These are phyloP conservation scores for Pantherophis alleghaniensis DNA, from an alignment of 2,797 vertebrate genomes.

Conservation along the genomic window DNA sequence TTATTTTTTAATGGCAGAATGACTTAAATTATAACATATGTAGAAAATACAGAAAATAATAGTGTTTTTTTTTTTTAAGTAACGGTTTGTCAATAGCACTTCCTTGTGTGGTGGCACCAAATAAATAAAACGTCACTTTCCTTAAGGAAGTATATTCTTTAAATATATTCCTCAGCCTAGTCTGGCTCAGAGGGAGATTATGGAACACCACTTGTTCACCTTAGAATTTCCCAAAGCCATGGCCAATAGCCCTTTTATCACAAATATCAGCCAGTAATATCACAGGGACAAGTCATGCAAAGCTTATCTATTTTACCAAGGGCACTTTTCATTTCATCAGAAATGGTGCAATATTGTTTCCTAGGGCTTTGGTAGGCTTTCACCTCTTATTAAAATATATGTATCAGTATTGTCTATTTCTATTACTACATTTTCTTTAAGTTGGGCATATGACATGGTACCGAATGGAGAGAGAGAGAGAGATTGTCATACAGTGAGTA, in stretches of 20 bases:
- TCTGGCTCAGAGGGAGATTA: neutral
- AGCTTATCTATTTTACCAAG: neutral
- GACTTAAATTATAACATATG: slow-evolving; percentile 7
- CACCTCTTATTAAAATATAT: neutral
- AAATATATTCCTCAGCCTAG: neutral
- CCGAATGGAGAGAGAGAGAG: neutral
- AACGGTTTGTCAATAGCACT: neutral
- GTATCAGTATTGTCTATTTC: neutral
- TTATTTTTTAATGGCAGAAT: neutral
- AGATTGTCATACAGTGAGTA: neutral
- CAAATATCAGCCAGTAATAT: neutral
- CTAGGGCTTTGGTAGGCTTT: neutral
- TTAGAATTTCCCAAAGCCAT: neutral
- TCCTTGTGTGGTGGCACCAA: neutral
- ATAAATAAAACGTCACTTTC: neutral
- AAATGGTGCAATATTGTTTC: neutral
- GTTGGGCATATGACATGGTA: neutral
- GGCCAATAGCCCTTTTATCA: neutral
- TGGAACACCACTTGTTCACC: neutral
- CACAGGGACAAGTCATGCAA: neutral
- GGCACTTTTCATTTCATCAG: neutral
- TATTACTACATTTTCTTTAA: neutral
- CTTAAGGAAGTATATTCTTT: neutral
- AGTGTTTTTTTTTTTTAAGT: neutral
- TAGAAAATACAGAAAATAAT: slow-evolving; percentile 13